Conservation (phyloP, 2,888 invertebrate species). For the Habroteleia sp. region DNA sequence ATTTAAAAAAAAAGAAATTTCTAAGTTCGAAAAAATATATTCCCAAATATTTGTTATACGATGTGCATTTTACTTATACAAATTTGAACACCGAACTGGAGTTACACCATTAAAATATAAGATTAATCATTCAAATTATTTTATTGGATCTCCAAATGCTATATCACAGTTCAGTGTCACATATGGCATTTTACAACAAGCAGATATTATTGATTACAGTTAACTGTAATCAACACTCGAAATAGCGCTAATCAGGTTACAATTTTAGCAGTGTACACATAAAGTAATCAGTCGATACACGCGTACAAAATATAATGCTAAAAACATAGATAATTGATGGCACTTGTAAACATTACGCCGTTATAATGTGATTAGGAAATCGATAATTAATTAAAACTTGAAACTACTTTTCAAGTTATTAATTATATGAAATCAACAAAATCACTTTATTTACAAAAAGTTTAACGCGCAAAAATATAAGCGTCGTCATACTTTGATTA, state of each 20-base stretch:
- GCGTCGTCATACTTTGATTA: constrained; percentile 2
- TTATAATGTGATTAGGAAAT: constrained; percentile 33
- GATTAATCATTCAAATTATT: neutral
- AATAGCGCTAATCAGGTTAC: constrained; percentile 35
- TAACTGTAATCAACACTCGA: constrained; percentile 24
- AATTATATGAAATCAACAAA: constrained; percentile 36
- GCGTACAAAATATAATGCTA: constrained; percentile 20
- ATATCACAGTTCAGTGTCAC: constrained; percentile 18
- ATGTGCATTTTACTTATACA: no score
- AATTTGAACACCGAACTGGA: no score
- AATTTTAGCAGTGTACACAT: constrained; percentile 13
- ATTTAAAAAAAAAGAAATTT: no score
- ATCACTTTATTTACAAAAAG: constrained; percentile 32
- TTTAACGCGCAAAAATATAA: constrained; percentile 7
- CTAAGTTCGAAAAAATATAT: no score
- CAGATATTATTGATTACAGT: constrained; percentile 41
- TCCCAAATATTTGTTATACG: no score
- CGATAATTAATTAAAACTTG: constrained; percentile 55
- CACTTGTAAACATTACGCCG: constrained; percentile 18
- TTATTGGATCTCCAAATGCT: constrained; percentile 11
- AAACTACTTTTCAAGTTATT: constrained; percentile 45
- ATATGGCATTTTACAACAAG: constrained; percentile 35
- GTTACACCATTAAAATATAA: no score
- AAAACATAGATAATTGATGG: constrained; percentile 43
- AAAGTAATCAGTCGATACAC: neutral